Conservation (phyloP, 2,113 vertebrate species). For the Colistium nudipinnis region DNA sequence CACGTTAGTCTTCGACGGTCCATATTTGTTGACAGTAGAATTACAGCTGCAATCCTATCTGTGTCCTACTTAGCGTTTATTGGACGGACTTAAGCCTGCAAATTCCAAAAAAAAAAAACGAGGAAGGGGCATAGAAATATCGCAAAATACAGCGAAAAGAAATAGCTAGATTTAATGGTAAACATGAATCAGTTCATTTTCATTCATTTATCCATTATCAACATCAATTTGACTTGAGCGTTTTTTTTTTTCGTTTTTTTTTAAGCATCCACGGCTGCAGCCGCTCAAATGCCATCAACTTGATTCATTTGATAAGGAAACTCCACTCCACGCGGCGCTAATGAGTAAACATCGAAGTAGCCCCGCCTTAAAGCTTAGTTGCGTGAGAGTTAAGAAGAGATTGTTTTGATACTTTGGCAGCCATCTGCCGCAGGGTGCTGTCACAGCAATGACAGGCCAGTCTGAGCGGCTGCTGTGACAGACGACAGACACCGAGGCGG, state of each 20-base stretch:
- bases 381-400: slow-evolving; percentile 34
- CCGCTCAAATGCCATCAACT: neutral
- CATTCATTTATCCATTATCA: no score
- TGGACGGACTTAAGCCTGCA: no score
- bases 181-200: no score
- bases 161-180: no score
- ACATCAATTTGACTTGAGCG: no score
- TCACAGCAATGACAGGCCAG: slow-evolving; percentile 20
- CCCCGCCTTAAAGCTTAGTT: slow-evolving; percentile 16
- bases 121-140: no score
- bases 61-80: no score
- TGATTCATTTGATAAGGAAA: neutral
- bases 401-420: slow-evolving; percentile 47
- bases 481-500: slow-evolving; percentile 45
- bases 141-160: no score
- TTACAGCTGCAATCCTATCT: no score
- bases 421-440: slow-evolving; percentile 40
- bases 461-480: slow-evolving; percentile 42
- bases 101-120: no score
- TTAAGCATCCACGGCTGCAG: neutral
- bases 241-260: no score
- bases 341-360: slow-evolving; percentile 31
- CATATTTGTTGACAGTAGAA: neutral
- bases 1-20: no score
- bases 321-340: neutral